These are phyloP conservation scores for Iguana delicatissima DNA, from an alignment of 2,797 vertebrate species.

Conservation along the genomic window DNA sequence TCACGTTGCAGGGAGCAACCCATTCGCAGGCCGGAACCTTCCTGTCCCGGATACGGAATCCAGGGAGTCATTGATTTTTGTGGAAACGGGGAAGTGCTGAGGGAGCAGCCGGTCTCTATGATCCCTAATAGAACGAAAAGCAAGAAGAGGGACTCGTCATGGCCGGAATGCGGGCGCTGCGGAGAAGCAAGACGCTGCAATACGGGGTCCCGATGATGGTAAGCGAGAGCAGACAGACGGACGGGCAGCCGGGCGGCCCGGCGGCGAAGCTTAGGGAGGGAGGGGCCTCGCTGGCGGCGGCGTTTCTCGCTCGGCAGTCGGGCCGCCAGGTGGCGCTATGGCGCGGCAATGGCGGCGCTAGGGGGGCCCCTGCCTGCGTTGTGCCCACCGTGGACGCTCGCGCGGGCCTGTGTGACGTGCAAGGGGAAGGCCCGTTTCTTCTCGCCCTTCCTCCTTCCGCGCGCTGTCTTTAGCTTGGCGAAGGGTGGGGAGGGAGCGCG, in stretches of 20 bases:
- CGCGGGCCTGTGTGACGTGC: not conserved
- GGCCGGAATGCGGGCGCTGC: slow-evolving; percentile 52
- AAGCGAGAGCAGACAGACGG: slow-evolving; percentile 38
- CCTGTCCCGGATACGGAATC: not conserved
- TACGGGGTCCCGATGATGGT: slow-evolving; percentile 82
- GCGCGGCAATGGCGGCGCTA: not conserved
- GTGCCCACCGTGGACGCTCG: not conserved
- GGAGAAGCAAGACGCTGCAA: slow-evolving; percentile 70
- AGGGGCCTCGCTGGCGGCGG: not conserved
- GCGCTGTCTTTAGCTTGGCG: not conserved
- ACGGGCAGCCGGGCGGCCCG: fast-evolving
- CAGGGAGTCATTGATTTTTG: fast-evolving
- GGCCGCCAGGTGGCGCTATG: not conserved
- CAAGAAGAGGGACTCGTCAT: slow-evolving; percentile 1
- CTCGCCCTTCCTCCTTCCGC: not conserved
- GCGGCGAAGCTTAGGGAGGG: not conserved
- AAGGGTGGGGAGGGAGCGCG: too few species aligned
- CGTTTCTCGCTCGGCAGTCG: too few species aligned
- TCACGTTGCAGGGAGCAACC: too few species aligned
- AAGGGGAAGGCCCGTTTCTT: not conserved
- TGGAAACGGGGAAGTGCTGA: not conserved
- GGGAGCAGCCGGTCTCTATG: fast-evolving
- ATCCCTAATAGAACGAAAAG: too few species aligned
- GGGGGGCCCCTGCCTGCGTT: not conserved
- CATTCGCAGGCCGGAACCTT: slow-evolving; percentile 1